Evolutionary conservation across 2,113 vertebrate species (phyloP).

Genomic region (Dasyprocta punctata): DNA sequence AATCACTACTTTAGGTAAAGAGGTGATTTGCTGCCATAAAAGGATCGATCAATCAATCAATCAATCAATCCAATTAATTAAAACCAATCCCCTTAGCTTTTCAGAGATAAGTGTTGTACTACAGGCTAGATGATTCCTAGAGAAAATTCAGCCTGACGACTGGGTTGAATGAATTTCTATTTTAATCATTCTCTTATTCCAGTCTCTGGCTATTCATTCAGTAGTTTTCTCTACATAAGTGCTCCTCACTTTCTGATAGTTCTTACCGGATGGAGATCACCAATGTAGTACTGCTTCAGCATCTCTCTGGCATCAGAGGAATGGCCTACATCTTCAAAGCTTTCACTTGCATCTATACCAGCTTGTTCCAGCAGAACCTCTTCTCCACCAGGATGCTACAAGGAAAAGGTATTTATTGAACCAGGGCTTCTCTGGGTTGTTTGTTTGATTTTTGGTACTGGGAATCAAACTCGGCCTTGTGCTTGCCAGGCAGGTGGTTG

Average conservation of each 20-base stretch:
- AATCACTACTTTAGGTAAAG: slow-evolving; percentile 3
- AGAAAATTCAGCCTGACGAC: neutral
- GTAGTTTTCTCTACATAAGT: neutral
- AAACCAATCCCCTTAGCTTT: slow-evolving; percentile 47
- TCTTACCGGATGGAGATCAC: slow-evolving; percentile 94
- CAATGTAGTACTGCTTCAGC: slow-evolving; percentile 94
- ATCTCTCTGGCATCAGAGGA: slow-evolving; percentile 96
- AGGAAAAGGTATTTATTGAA: slow-evolving; percentile 73
- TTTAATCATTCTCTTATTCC: neutral
- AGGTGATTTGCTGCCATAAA: neutral
- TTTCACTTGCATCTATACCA: slow-evolving; percentile 94
- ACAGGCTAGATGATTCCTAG: neutral
- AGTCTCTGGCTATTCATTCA: rapidly evolving
- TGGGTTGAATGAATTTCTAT: neutral
- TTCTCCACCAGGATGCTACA: slow-evolving; percentile 96
- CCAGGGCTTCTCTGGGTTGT: neutral
- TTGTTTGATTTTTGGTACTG: too few species aligned
- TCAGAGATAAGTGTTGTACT: neutral
- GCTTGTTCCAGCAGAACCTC: slow-evolving; percentile 96
- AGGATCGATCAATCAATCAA: neutral
- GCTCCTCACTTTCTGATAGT: neutral
- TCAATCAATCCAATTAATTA: neutral
- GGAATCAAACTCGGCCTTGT: too few species aligned
- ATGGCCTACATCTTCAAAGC: slow-evolving; percentile 97
- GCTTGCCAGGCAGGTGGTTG: too few species aligned